Base-by-base conservation (phyloP, 2,888 invertebrate species). In the Perizoma affinitatum region DNA sequence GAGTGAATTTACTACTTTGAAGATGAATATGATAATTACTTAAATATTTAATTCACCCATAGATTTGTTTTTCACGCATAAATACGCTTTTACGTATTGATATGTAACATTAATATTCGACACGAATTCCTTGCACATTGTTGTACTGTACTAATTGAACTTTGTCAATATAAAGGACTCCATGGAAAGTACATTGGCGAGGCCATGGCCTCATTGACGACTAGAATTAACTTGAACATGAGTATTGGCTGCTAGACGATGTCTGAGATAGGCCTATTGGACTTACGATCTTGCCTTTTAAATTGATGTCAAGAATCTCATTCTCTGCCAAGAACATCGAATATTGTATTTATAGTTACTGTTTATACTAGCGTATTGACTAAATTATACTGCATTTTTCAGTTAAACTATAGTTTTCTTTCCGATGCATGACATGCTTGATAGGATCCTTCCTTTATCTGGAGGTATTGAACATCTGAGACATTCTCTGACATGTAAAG, bases 261-360 rank as follows among this genome's bases (percentile, higher is more conserved):
- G 54, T 47, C 51, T 55, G 59, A n/a, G 58, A 57, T 8, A 10
- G 62, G 63, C 70, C 69, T 65, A 60, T 65, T 57, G 69, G 70
- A 70, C 68, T 61, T 66, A 70, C 68, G 65, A 70, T 70, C 70
- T 70, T 61, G 70, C 66, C 70, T 70, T 68, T 63, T 70, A 68
- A 65, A 70, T 70, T 70, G 70, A 68, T 70, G 70, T 68, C 70
- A 65, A 70, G 66, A 66, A 70, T 70, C 70, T 70, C 69, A 62
- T 68, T 65, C 65, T 68, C 60, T 70, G 70, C 65, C 70, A 50
- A 61, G 59, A 66, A 66, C 68, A 68, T 70, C 68, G 68, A 70
- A 70, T 68, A 66, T 65, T 67, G 65, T 70, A 65, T 63, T 58
- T 62, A 65, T 69, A 64, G 43, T 65, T 62, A 66, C 65, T 62